Conservation (phyloP, 2,113 vertebrate species). For the Elanus axillaris region DNA sequence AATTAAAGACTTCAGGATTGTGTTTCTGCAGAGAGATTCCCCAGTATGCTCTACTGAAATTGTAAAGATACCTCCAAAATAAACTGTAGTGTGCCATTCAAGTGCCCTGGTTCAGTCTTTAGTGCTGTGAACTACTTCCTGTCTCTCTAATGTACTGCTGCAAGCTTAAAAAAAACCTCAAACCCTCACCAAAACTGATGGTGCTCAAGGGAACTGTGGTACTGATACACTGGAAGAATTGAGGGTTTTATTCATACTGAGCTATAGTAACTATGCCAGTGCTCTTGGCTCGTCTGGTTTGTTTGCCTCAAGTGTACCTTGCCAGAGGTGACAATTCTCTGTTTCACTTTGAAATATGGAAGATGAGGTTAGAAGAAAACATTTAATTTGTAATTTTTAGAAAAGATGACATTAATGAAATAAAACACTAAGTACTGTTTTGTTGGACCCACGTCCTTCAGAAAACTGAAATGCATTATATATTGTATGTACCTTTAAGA, state of each 20-base stretch:
- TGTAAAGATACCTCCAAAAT: not conserved
- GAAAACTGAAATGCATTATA: not conserved
- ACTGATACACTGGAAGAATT: not conserved
- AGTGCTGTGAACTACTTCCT: not conserved
- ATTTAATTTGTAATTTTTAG: not conserved
- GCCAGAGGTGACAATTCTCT: not conserved
- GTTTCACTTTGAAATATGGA: not conserved
- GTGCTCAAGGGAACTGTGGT: not conserved
- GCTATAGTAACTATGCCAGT: not conserved
- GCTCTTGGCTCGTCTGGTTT: not conserved
- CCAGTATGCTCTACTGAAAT: not conserved
- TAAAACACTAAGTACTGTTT: not conserved
- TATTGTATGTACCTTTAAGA: not conserved
- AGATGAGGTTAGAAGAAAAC: not conserved
- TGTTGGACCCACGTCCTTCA: not conserved
- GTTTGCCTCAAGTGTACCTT: not conserved
- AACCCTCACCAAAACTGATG: not conserved
- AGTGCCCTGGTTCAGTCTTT: not conserved
- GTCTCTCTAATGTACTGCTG: not conserved
- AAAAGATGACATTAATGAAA: not conserved
- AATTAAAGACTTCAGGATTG: not conserved
- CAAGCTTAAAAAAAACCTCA: not conserved
- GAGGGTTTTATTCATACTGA: not conserved
- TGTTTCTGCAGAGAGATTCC: not conserved
- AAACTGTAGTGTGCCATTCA: not conserved